Evolutionary conservation across 2,888 invertebrate species (phyloP), one percentile per base, ranked within the genome.

Genomic region (Platycheirus rosarum): DNA sequence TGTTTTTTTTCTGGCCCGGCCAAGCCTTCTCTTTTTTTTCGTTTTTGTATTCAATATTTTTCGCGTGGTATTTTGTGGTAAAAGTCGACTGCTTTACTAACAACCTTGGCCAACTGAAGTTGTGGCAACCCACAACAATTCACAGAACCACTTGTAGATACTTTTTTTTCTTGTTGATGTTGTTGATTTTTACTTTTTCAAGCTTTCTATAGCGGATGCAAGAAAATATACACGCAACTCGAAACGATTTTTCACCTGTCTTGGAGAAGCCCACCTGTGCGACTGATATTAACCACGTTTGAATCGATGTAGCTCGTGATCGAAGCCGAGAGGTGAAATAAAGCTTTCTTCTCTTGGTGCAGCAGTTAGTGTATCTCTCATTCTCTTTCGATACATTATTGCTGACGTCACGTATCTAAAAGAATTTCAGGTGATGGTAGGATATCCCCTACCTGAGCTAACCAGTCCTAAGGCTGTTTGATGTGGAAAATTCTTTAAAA

Each of bases 261-360:
- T 74, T 65, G 51, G 55, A 74, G 84, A 78, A 84, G 74, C 73
- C 73, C 78, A 84, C 84, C 84, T 84, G 78, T 78, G 74, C 65
- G 73, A 84, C 84, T 84, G 78, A 71, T 68, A 68, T 68, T 77
- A 66, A 77, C 71, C 71, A 75, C 79, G 68, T 75, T 75, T 53
- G 44, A 55, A 57, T 60, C 70, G 60, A 71, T 44, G 73, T 26
- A 44, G 40, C 49, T 42, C 42, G 48, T 44, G 60, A 35, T 11
- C 35, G 18, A 55, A 35, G 51, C 57, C 62, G 60, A 29, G 70
- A 60, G 55, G 40, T 40, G 37, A 37, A 23, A 49, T 66, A 77
- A 77, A 82, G 82, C 82, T 82, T 79, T 74, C 68, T 74, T 79
- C 73, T 66, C 78, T 63, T 44, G 46, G 46, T 63, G 46, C 60